Base-by-base conservation (phyloP, 2,888 invertebrate species). In the Hydriomena furcata region DNA sequence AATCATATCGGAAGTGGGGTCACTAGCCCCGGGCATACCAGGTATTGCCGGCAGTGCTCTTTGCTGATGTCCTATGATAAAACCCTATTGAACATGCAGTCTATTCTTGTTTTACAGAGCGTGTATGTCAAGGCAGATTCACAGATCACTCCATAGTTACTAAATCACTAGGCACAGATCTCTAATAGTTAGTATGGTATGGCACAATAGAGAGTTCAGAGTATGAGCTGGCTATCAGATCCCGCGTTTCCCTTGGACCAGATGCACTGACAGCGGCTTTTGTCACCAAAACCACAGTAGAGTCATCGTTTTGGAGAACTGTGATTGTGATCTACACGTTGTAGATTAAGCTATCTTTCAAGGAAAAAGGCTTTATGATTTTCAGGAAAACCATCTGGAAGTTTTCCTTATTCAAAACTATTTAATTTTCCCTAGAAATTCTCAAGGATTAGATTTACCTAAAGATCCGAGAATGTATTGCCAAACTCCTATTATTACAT, bases 51-150 rank as follows among this genome's bases (percentile, higher is more conserved):
- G n/a, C n/a, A n/a, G n/a, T n/a, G n/a, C n/a, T n/a, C n/a, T n/a
- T n/a, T n/a, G n/a, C n/a, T n/a, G 27, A 27, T 38, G 20, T 7
- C 34, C 50, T 31, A 10, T 37, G 17, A 25, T 25, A 24, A 36
- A 24, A 12, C 11, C 12, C 24, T 25, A 36, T 36, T 36, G 24
- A 36, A 27, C 37, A 27, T 27, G 30, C 25, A 24, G 32, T 5
- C 42, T 17, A 38, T 46, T 58, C 40, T 53, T 46, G 48, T 34
- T 27, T 36, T 45, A 40, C 46, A 57, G 45, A 54, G 49, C 49
- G 50, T 56, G 49, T 46, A 36, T 55, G 57, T 53, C 60, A 57
- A 55, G 55, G 57, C 40, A 37, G 2, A 12, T 3, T 8, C 30
- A 52, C 50, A 45, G 40, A 32, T 10, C 34, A 40, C 31, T 34